Conservation (phyloP, 2,797 vertebrate genomes). For the Gadopsis marmoratus region DNA sequence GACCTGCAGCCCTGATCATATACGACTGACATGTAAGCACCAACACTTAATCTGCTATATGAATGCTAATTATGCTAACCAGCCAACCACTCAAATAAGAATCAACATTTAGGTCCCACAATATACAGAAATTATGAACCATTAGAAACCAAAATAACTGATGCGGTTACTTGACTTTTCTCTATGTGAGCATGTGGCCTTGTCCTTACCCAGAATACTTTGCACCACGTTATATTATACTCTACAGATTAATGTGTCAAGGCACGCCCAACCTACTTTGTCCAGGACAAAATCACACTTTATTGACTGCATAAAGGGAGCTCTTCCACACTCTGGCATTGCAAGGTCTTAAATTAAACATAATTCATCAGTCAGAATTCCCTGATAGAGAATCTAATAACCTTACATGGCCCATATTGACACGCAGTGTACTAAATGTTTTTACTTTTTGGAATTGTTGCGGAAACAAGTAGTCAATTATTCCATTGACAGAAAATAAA, state of each 20-base stretch:
- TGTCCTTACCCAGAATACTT: slow-evolving; percentile 16
- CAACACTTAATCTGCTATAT: not conserved
- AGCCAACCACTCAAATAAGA: slow-evolving; percentile 2
- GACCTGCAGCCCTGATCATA: slow-evolving; percentile 4
- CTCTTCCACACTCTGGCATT: not conserved
- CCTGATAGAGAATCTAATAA: not conserved
- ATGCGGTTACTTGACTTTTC: not conserved
- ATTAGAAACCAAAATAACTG: not conserved
- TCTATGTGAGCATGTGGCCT: not conserved
- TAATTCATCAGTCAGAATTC: not conserved
- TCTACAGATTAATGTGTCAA: slow-evolving; percentile 24
- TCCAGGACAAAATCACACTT: slow-evolving; percentile 33
- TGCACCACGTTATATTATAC: slow-evolving; percentile 8
- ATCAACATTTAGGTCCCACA: not conserved
- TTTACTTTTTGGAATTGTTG: not conserved
- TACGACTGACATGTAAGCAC: slow-evolving; percentile 1
- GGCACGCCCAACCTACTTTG: not conserved
- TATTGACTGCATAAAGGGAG: slow-evolving; percentile 26
- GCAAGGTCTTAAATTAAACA: slow-evolving; percentile 12
- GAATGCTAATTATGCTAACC: not conserved
- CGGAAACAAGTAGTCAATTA: not conserved
- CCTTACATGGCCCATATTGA: not conserved
- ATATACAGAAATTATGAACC: not conserved
- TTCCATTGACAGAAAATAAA: not conserved
- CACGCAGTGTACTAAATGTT: not conserved